Base-by-base conservation (phyloP, 2,113 vertebrate species). In the Leiothrix lutea region DNA sequence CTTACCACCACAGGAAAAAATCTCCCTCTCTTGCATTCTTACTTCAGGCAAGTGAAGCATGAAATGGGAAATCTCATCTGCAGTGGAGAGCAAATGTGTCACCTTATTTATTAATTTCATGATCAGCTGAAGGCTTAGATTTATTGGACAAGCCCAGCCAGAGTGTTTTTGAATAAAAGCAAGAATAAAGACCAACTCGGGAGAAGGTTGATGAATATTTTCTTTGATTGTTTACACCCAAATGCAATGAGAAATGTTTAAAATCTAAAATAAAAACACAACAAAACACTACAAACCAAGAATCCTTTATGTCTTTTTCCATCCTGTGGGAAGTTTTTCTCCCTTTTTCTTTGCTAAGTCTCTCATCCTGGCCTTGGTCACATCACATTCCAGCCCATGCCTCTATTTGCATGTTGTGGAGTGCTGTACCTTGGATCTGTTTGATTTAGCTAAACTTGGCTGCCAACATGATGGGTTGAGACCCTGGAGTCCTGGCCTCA, bases 41-140 rank as follows among this genome's bases (percentile, higher is more conserved):
- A 93, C 95, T 95, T 97, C 73, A 85, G 94, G 66, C 80, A 86
- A 70, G 94, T 95, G 96, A 97, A 96, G 95, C 97, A 94, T 97
- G 97, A 98, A 98, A 98, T 97, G 79, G 96, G 91, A 97, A 97
- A 95, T 97, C 95, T 97, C 95, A 62, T 94, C 93, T 83, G 15
- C 81, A 92, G 88, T 78, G 72, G 93, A 92, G 56, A 95, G 70
- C 91, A 92, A 93, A 96, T 88, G 90, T 97, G 91, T 88, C 86
- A 95, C 94, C 88, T 95, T 96, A 92, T 96, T 96, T 95, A 95
- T 96, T 97, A 97, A 95, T 97, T 95, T 92, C 67, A 42, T 74
- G 62, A 91, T 26, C 70, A 84, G 40, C 15, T 54, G 58, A 66
- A 88, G 75, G 80, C 58, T 92, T 95, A 92, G 89, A 94, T 80